A percentile compares a stretch with the other conserved stretches of the same genome.
Conservation (phyloP, 2,113 vertebrate species). For the Diglossa brunneiventris region DNA sequence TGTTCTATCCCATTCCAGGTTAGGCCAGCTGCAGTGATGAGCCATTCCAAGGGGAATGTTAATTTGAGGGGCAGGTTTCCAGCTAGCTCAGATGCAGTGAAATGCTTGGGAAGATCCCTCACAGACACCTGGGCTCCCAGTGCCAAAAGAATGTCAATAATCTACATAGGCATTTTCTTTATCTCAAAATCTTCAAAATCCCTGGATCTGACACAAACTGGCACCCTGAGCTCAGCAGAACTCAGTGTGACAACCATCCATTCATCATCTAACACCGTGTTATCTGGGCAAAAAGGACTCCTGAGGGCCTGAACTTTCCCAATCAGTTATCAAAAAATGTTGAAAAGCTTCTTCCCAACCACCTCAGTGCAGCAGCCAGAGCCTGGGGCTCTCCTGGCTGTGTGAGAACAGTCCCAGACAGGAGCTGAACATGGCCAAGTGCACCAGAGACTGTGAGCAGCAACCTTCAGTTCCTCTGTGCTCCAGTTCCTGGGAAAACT, state of each 20-base stretch:
- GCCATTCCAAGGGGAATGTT: background rate
- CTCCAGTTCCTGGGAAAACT: background rate
- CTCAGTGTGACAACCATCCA: background rate
- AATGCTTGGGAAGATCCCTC: background rate
- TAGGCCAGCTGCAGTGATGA: background rate
- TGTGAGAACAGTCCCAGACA: background rate
- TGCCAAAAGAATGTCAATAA: background rate
- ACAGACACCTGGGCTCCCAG: background rate
- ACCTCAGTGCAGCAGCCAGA: background rate
- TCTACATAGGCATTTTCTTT: background rate
- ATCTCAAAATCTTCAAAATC: background rate
- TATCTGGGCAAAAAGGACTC: background rate
- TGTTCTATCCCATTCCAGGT: background rate
- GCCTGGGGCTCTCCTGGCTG: background rate
- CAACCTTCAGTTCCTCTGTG: background rate
- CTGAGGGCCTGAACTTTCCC: background rate
- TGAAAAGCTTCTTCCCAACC: background rate
- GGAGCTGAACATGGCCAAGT: background rate
- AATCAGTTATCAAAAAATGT: background rate
- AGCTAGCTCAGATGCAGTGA: background rate
- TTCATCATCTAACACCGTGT: fast-evolving
- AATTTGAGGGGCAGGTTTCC: background rate
- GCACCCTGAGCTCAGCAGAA: background rate
- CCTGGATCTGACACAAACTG: background rate
- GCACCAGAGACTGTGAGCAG: background rate